Conservation (phyloP, 2,888 invertebrate genomes). For the Nycteola revayana region DNA sequence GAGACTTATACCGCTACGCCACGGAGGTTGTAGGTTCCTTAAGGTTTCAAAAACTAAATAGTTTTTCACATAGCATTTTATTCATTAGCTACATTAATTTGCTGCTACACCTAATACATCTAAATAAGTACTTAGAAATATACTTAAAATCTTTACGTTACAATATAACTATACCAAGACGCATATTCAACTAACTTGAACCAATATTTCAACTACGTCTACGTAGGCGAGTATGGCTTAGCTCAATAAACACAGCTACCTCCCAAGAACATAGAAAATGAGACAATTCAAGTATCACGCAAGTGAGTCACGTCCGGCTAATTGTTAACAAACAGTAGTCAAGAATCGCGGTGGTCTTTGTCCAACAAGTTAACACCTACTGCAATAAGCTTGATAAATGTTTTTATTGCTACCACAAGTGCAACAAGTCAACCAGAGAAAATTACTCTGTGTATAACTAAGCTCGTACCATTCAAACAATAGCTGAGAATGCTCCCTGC, state of each 20-base stretch:
- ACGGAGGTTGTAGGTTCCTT: too few relatives aligned
- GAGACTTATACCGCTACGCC: too few relatives aligned
- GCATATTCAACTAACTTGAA: too few relatives aligned
- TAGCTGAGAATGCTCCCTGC: slow-evolving; percentile 53
- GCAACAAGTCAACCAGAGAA: slow-evolving; percentile 63
- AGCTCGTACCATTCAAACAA: slow-evolving; percentile 52
- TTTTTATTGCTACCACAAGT: slow-evolving; percentile 63
- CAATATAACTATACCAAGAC: too few relatives aligned
- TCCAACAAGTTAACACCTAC: slow-evolving; percentile 60
- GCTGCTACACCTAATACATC: too few relatives aligned
- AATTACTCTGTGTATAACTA: slow-evolving; percentile 66
- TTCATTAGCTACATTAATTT: too few relatives aligned
- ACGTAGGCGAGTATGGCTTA: slow-evolving; percentile 17
- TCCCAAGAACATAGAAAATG: slow-evolving; percentile 28
- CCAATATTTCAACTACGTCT: slow-evolving; percentile 12
- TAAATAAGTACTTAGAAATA: too few relatives aligned
- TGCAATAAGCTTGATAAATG: slow-evolving; percentile 54
- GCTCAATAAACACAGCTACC: slow-evolving; percentile 20
- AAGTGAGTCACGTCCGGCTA: slow-evolving; percentile 46
- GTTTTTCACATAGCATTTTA: too few relatives aligned
- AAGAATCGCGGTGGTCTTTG: slow-evolving; percentile 62
- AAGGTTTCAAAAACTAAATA: too few relatives aligned
- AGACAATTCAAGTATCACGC: slow-evolving; percentile 38
- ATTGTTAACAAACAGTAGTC: slow-evolving; percentile 50
- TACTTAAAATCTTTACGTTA: too few relatives aligned